Conservation (phyloP, 2,888 invertebrate species). For the Venustoraphidia nigricollis region DNA sequence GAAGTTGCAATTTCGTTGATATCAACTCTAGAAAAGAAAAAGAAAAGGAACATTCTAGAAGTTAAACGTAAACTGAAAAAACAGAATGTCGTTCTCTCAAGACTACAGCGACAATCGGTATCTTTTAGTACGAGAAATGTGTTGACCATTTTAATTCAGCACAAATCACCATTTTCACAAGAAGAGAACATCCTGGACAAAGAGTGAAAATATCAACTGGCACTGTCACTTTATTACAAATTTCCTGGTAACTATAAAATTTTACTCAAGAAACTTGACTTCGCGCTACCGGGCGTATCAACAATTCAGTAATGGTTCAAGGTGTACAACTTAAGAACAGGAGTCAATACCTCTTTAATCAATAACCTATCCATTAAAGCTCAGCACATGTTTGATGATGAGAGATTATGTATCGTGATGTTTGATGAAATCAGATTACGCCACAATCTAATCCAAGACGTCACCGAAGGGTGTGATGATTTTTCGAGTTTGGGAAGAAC, state of each 20-base stretch:
- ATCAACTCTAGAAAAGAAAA: too few relatives aligned
- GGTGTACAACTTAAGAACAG: constrained; percentile 12
- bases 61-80: too few relatives aligned
- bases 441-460: constrained; percentile 6
- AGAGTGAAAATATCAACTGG: constrained; percentile 15
- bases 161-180: constrained; percentile 5
- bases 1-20: too few relatives aligned
- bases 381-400: constrained; percentile 12
- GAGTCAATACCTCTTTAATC: constrained; percentile 12
- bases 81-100: too few relatives aligned
- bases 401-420: constrained; percentile 10
- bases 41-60: too few relatives aligned
- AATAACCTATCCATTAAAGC: constrained; percentile 12
- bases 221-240: constrained; percentile 16
- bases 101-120: too few relatives aligned
- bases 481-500: constrained; percentile 9
- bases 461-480: constrained; percentile 11
- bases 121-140: too few relatives aligned
- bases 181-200: constrained; percentile 12
- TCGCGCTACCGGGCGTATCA: constrained; percentile 14
- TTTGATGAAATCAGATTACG: constrained; percentile 13
- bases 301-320: constrained; percentile 16
- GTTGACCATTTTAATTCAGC: too few relatives aligned
- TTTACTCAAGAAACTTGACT: constrained; percentile 12
- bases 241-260: constrained; percentile 16